Base-by-base conservation (phyloP, 2,797 vertebrate genomes). In the Sebastes oblongus region DNA sequence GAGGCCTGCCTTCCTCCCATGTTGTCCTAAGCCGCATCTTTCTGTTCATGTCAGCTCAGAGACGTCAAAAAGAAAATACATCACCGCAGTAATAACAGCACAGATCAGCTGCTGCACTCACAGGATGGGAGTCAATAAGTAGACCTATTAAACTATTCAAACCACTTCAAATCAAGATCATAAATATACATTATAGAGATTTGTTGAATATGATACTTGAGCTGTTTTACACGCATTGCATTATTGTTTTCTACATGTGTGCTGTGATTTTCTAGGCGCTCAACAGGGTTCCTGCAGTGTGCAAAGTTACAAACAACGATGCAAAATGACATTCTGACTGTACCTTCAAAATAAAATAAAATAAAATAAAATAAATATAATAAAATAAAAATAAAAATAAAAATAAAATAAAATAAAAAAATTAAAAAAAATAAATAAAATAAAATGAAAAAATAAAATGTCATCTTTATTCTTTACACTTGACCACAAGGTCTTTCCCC, bases 311-410 rank as follows among this genome's bases (percentile, higher is more conserved):
- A 68, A 16, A 55, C 8, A 58, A n/a, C 58, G 2, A 52, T 7
- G 11, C 22, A 20, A 56, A 24, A 18, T 2, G n/a, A 69, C 20
- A 24, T 6, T 29, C 24, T 12, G 18, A 3, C 8, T 3, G 22
- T 1, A 20, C 76, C 68, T 86, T 90, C 88, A 90, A 83, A 88
- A 90, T 88, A 88, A 91, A 87, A 87, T 32, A 89, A 91, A 87
- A 87, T 32, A 42, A 1, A 42, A 16, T 16, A 39, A 39, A 14
- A 16, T 16, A 16, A 42, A 42, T 42, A 16, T 6, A 42, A 39
- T 39, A 5, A 39, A 13, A 5, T 14, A 5, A 39, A 25, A 36
- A 36, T 34, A 36, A 14, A 14, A 13, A 5, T 14, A 5, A 39
- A 13, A 39, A 13, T 39, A 39, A 39, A 14, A 39, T 39, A 6